A percentile compares a stretch with the other conserved stretches of the same genome.
Evolutionary conservation across 2,888 invertebrate genomes (phyloP).

Genomic region (Hymenopus coronatus): DNA sequence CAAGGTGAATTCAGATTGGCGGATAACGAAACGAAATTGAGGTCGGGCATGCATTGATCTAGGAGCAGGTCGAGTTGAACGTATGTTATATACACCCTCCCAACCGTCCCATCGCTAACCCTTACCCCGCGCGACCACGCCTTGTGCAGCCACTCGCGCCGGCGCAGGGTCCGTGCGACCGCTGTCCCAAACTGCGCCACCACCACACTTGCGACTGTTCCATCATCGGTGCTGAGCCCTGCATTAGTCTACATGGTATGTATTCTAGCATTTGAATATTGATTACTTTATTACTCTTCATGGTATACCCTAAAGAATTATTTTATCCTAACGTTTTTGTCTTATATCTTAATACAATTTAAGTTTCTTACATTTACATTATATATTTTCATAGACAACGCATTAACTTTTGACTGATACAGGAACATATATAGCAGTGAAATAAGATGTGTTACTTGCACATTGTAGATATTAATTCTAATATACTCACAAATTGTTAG

Average conservation of each 20-base stretch:
- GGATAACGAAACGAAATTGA: background rate
- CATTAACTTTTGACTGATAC: too few species aligned
- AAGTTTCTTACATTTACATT: too few species aligned
- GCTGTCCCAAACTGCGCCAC: background rate
- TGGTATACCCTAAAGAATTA: background rate
- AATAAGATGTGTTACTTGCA: too few species aligned
- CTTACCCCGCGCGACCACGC: background rate
- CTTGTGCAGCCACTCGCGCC: background rate
- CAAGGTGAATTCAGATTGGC: background rate
- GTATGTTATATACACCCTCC: background rate
- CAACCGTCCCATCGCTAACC: background rate
- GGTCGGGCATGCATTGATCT: background rate
- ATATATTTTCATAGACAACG: too few species aligned
- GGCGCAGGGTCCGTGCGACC: background rate
- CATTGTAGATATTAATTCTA: too few species aligned
- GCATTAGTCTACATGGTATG: background rate
- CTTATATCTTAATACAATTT: too few species aligned
- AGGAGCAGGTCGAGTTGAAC: background rate
- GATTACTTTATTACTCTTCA: background rate
- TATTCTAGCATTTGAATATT: background rate
- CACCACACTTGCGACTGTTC: background rate
- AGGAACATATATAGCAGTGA: too few species aligned
- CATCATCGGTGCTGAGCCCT: background rate
- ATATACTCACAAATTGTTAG: too few species aligned
- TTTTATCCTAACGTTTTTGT: background rate